These are phyloP conservation scores for Ochropacha duplaris DNA, from an alignment of 2,888 invertebrate genomes.

Conservation along the genomic window DNA sequence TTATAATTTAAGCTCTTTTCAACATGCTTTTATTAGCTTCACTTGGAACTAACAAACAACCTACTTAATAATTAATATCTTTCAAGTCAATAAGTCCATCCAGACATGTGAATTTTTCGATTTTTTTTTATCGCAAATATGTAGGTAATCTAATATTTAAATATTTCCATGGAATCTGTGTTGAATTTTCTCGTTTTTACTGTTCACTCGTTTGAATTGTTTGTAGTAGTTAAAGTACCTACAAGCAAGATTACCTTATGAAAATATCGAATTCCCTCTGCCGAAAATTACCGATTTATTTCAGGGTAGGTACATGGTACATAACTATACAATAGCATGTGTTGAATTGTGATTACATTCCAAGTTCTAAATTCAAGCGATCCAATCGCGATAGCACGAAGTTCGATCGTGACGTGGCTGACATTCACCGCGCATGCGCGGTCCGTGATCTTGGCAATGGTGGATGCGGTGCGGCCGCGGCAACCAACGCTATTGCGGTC, in stretches of 20 bases:
- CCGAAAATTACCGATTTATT: not conserved
- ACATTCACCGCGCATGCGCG: conserved; percentile 79
- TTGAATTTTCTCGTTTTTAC: no score
- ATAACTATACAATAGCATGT: conserved; percentile 29
- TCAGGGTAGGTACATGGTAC: not conserved
- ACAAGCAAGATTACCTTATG: not conserved
- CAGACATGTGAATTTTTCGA: no score
- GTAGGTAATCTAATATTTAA: no score
- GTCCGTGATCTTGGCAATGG: conserved; percentile 85
- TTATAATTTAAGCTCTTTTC: not conserved
- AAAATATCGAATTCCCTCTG: not conserved
- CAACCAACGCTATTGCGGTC: conserved; percentile 75
- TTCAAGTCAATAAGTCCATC: no score
- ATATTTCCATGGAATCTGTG: no score
- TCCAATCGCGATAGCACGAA: conserved; percentile 73
- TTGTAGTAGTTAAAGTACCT: not conserved
- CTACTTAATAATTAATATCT: no score
- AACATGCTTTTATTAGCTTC: no score
- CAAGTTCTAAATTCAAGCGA: conserved; percentile 67
- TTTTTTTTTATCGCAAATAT: no score
- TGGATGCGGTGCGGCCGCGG: conserved; percentile 66
- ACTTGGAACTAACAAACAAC: no score
- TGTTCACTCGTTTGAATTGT: not conserved
- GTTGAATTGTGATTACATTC: conserved; percentile 65
- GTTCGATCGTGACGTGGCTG: conserved; percentile 81